Base-by-base conservation (phyloP, 2,113 vertebrate species). In the Sakesphorus luctuosus region DNA sequence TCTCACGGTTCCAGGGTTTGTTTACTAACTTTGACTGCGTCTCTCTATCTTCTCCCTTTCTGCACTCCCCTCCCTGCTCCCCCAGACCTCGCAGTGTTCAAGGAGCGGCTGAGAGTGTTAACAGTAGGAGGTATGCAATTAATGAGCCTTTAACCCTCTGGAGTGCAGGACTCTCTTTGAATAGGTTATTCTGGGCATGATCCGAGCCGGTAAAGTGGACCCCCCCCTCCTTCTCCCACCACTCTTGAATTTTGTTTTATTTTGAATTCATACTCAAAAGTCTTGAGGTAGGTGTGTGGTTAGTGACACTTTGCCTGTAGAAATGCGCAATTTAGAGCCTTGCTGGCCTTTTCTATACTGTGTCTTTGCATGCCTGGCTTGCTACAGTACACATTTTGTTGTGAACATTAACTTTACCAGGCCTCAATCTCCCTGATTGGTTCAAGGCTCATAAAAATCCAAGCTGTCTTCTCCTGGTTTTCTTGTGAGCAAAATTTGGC, bases 101-200 rank as follows among this genome's bases (percentile, higher is more conserved):
- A 99, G 99, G 98, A 99, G 95, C 99, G 99, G 96, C 99, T 99
- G 97, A 98, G 98, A 98, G 96, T 98, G 98, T 98, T 99, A 94
- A 99, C 99, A 84, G 99, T 99, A 94, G 99, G 99, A 99, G 99
- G 99, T 99, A 99, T 91, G 99, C 96, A 97, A 97, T 96, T 94
- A 95, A 96, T 49, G 69, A 96, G 97, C 90, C 72, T 93, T 92
- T 96, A 94, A 96, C 96, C 88, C 87, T 94, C 91, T 90, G 94
- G 95, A 97, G 96, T 90, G 44, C 89, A 98, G 97, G 97, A 97
- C 95, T 97, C 96, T 96, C 74, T 97, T 96, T 96, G 91, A 97
- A 93, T 97, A 97, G 95, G 90, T 96, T 93, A 95, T 97, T 93
- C 96, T 96, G 96, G 96, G 97, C 96, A 97, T 97, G 96, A 94